A percentile compares a stretch with the other conserved stretches of the same genome.
Conservation (phyloP, 92 coral and sea anemone genomes). For the Siderastrea siderea region DNA sequence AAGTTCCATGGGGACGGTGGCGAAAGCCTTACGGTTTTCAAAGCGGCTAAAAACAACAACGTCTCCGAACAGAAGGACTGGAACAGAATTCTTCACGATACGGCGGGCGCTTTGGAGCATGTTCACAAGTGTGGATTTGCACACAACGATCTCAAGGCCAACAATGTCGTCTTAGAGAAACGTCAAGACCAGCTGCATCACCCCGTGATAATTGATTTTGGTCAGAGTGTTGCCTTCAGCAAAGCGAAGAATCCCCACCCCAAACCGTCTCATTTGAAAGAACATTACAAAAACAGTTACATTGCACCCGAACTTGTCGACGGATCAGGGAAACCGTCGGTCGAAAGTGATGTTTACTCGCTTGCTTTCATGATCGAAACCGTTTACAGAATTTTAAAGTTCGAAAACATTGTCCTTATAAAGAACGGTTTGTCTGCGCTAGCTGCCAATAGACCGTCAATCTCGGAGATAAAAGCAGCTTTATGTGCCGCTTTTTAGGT, state of each 20-base stretch:
- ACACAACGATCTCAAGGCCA: too few species aligned
- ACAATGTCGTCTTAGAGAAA: constrained; percentile 36
- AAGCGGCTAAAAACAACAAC: constrained; percentile 15
- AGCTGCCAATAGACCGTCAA: constrained; percentile 17
- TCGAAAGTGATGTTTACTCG: too few species aligned
- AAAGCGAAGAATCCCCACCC: constrained; percentile 19
- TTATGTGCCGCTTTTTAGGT: neutral
- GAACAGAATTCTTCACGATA: neutral
- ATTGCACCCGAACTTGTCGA: neutral
- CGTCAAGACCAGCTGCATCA: constrained; percentile 26
- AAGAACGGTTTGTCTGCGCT: constrained; percentile 4
- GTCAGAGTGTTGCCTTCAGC: constrained; percentile 18
- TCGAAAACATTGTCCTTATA: neutral
- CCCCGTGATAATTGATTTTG: constrained; percentile 35
- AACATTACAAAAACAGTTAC: neutral
- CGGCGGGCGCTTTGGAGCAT: too few species aligned
- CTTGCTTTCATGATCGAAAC: too few species aligned
- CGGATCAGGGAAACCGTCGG: too few species aligned
- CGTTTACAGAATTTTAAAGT: neutral
- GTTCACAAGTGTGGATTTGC: too few species aligned
- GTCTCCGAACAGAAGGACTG: constrained; percentile 2
- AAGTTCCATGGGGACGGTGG: constrained; percentile 52
- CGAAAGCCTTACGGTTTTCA: constrained; percentile 22
- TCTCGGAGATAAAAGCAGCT: constrained; percentile 12
- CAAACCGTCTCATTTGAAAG: neutral